Evolutionary conservation across 2,113 vertebrate genomes (phyloP).

Genomic region (Forbesichthys agassizii): DNA sequence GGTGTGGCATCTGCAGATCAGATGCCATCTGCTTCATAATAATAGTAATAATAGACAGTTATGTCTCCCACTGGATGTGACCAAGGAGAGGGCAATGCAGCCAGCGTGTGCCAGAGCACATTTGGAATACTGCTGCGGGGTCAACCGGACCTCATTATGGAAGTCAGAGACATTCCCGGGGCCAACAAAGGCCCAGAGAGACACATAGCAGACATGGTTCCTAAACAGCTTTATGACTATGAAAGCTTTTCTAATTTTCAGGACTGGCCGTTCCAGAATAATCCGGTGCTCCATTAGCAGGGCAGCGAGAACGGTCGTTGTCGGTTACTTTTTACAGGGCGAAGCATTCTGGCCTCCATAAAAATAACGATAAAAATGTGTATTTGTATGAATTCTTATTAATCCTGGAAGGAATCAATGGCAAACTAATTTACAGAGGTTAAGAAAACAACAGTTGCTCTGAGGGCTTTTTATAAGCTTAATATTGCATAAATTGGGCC

Average conservation of each 20-base stretch:
- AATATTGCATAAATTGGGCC: slow-evolving; percentile 6
- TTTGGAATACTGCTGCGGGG: not conserved
- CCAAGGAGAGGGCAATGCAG: not conserved
- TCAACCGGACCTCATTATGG: slow-evolving; percentile 42
- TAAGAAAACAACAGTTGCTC: slow-evolving; percentile 7
- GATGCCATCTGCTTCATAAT: too few species aligned
- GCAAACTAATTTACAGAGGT: slow-evolving; percentile 12
- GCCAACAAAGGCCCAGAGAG: slow-evolving; percentile 42
- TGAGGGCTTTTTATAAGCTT: not conserved
- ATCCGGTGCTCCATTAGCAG: not conserved
- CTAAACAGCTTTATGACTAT: slow-evolving; percentile 66
- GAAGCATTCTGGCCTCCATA: slow-evolving; percentile 3
- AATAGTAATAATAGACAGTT: too few species aligned
- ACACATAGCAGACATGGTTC: slow-evolving; percentile 50
- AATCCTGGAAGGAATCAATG: slow-evolving; percentile 17
- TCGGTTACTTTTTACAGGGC: not conserved
- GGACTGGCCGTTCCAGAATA: not conserved
- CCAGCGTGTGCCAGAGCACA: not conserved
- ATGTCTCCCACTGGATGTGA: too few species aligned
- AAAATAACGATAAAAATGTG: slow-evolving; percentile 5
- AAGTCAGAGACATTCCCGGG: slow-evolving; percentile 8
- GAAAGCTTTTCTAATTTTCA: slow-evolving; percentile 63
- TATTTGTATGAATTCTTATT: slow-evolving; percentile 16
- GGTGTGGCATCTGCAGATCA: too few species aligned
- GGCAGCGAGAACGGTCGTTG: not conserved